Base-by-base conservation (phyloP, 2,797 vertebrate genomes). In the Helarctos malayanus region DNA sequence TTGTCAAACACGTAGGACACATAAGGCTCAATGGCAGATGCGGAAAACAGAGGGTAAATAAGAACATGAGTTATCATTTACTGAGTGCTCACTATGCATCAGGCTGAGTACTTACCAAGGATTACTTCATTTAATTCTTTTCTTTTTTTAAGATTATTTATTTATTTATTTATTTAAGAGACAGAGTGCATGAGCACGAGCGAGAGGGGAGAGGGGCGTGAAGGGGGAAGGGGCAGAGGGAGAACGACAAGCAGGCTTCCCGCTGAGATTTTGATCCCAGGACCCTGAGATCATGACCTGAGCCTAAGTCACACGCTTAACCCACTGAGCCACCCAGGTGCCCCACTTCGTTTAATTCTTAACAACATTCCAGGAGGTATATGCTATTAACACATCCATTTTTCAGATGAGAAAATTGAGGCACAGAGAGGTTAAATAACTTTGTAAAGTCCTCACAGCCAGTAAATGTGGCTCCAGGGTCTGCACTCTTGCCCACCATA, bases 391-490 rank as follows among this genome's bases (percentile, higher is more conserved):
- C 1, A 35, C 14, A 45, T 4, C 71, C 52, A 78, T 23, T 87
- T 59, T 11, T 81, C 61, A 56, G 56, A 87, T 75, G 65, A 84
- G 94, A 90, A 90, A 73, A 35, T 11, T 3, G 3, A 95, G 80
- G 38, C 41, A 93, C 6, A 6, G 38, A 82, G 45, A 89, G 35
- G 25, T 19, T 29, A 89, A 82, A 57, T 47, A 18, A 84, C 57
- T 54, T 93, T 63, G 59, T n/a, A 19, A 92, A 75, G 86, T 75
- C 13, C 13, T 92, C 56, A 52, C 2, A 81, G 45, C 71, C 61
- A 29, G 4, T 41, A 76, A 76, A 32, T 52, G 14, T 35, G n/a
- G n/a, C 18, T 54, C 29, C 38, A 29, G 27, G n/a, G 54, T n/a
- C 65, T 18, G 4, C 2, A 75, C 7, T 16, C 49, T 71, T 91